Percentiles rank a stretch among this genome's conserved stretches.
These are phyloP conservation scores for Geodia barretti DNA, from an alignment of 37 sponge, comb jelly and placozoan genomes.

Conservation along the genomic window DNA sequence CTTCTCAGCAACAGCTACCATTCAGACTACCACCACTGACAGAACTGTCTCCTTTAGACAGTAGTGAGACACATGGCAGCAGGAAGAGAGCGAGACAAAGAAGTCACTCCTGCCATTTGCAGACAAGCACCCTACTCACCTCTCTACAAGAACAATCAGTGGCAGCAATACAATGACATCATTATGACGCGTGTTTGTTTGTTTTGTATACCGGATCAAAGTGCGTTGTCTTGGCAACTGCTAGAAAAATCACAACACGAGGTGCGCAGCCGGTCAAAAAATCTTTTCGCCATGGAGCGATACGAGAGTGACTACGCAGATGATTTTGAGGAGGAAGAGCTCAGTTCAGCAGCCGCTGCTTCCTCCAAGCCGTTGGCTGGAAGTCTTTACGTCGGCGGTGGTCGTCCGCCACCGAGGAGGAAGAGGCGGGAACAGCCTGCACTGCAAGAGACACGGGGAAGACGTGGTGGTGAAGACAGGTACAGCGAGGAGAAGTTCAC, in stretches of 20 bases:
- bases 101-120: not conserved
- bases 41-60: no score
- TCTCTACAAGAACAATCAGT: not conserved
- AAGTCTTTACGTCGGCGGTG: not conserved
- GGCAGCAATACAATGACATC: not conserved
- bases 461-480: not conserved
- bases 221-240: constrained; percentile 4
- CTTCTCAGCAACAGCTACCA: not conserved
- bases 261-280: not conserved
- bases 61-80: no score
- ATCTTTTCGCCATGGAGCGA: not conserved
- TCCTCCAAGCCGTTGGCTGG: not conserved
- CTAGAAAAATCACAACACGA: not conserved
- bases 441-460: constrained; percentile 1
- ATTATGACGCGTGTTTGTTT: no score
- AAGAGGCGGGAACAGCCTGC: not conserved
- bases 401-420: not conserved
- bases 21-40: not conserved
- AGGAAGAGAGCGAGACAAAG: not conserved
- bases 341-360: not conserved
- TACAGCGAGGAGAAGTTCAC: not conserved
- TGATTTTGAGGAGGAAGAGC: constrained; percentile 35
- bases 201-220: not conserved
- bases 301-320: constrained; percentile 27
- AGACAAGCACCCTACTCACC: not conserved